These are phyloP conservation scores for Cydia splendana DNA, from an alignment of 1,140 invertebrate genomes.

Conservation along the genomic window DNA sequence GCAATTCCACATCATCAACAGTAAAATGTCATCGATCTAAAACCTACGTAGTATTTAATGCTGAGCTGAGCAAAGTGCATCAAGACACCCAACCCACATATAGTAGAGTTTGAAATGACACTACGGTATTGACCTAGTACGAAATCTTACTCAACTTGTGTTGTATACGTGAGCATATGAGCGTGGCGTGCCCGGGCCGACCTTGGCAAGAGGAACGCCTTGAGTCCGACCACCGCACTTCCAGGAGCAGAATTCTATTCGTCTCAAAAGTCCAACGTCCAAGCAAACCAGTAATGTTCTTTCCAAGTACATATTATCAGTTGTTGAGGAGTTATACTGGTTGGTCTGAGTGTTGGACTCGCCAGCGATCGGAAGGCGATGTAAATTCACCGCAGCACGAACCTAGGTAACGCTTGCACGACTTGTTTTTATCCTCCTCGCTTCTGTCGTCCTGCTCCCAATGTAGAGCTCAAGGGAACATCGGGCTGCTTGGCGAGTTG, in stretches of 20 bases:
- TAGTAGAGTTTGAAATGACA: conserved; percentile 1
- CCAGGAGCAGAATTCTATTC: not conserved
- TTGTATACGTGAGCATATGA: conserved; percentile 14
- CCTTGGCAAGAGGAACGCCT: conserved; percentile 33
- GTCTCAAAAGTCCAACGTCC: not conserved
- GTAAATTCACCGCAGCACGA: not conserved
- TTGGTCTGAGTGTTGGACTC: not conserved
- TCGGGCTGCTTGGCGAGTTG: not conserved
- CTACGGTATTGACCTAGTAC: conserved; percentile 22
- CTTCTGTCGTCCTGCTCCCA: conserved; percentile 25
- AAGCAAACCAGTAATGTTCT: not conserved
- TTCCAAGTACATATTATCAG: not conserved
- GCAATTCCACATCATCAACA: not conserved
- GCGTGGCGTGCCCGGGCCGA: conserved; percentile 29
- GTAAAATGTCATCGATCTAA: not conserved
- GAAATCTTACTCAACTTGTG: conserved; percentile 31
- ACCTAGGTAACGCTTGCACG: conserved; percentile 24
- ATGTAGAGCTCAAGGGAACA: conserved; percentile 29
- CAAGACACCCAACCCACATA: not conserved
- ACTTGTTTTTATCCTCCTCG: conserved; percentile 32
- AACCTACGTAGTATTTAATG: not conserved
- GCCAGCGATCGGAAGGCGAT: not conserved
- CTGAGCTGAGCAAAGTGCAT: not conserved
- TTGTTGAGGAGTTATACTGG: not conserved
- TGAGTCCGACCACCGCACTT: conserved; percentile 21